phyloP scores from a whole-genome alignment of 2,888 invertebrate species.

The Tillus elongatus region DNA sequence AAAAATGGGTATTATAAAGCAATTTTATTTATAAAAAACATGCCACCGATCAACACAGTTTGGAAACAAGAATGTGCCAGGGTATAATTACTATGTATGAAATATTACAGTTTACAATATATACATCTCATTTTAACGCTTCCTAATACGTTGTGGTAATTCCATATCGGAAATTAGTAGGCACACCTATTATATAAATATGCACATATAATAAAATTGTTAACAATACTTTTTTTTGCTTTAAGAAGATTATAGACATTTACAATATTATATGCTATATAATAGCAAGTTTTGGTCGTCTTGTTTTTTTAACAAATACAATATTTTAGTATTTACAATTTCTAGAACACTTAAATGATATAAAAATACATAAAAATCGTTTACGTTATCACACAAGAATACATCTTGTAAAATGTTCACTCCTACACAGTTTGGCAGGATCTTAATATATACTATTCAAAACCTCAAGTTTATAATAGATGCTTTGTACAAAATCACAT shows the following conservation, averaged over 20 bases:
- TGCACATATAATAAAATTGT: slow-evolving; percentile 1
- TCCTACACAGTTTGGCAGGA: slow-evolving; percentile 4
- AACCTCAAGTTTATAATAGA: too few relatives aligned
- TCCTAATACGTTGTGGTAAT: too few relatives aligned
- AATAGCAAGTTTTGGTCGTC: slow-evolving; percentile 2
- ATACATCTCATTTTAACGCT: too few relatives aligned
- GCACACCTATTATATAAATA: neutral
- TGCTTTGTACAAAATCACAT: too few relatives aligned
- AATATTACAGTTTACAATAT: too few relatives aligned
- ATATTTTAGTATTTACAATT: neutral
- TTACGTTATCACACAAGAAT: slow-evolving; percentile 2
- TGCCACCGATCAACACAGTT: too few relatives aligned
- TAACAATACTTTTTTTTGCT: neutral
- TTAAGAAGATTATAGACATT: neutral
- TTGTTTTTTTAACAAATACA: neutral
- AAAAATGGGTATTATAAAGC: too few relatives aligned
- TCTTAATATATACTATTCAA: too few relatives aligned
- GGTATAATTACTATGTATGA: too few relatives aligned
- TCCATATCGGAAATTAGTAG: neutral
- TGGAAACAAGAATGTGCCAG: too few relatives aligned
- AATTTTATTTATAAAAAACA: too few relatives aligned
- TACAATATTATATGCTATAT: neutral
- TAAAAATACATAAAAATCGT: neutral
- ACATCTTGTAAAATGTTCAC: neutral
- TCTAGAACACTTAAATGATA: neutral